Base-by-base conservation (phyloP, 2,888 invertebrate species). In the Tromatobia lineatoria region DNA sequence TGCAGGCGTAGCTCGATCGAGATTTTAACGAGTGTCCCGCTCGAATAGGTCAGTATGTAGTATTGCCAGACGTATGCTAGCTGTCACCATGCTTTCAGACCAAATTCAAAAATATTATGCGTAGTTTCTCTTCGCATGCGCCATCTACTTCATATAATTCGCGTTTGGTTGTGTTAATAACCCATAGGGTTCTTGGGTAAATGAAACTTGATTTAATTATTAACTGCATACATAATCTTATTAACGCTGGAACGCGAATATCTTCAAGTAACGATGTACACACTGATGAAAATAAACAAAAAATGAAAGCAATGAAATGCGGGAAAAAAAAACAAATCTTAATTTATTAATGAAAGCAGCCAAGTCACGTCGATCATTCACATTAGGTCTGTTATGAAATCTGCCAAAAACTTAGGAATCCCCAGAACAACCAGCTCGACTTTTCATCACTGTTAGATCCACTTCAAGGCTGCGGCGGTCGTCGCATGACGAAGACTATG, bases 401-500 rank as follows among this genome's bases (percentile, higher is more conserved):
- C 8, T 18, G 1, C 70, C 66, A 50, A 85, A 78, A 0, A 80
- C 74, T 52, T 74, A 25, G 1, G 80, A 85, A 2, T 47, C 50
- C 2, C 69, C 45, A 0, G 81, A 83, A 83, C 85, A 85, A 85
- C 50, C 83, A 1, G 83, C 81, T 1, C 69, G 13, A 13, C 54
- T 76, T 18, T 82, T 81, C 11, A 85, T 86, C 0, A 86, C 57
- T 7, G 15, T 50, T 13, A 85, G 15, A 20, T 86, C 85, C n/a
- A 86, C 20, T 34, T 64, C 18, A 52, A 38, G 2, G 82, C 78
- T 18, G 74, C 11, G 13, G 80, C 83, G 1, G 82, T 82, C 2
- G 82, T 54, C 13, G 77, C 85, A 29, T 83, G 83, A 3, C 82
- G 34, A n/a, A 74, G 23, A 29, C 80, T 86, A 47, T 85, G 83